Evolutionary conservation across 2,888 invertebrate genomes (phyloP), one percentile per base, ranked within the genome.

Genomic region (Leucania comma): DNA sequence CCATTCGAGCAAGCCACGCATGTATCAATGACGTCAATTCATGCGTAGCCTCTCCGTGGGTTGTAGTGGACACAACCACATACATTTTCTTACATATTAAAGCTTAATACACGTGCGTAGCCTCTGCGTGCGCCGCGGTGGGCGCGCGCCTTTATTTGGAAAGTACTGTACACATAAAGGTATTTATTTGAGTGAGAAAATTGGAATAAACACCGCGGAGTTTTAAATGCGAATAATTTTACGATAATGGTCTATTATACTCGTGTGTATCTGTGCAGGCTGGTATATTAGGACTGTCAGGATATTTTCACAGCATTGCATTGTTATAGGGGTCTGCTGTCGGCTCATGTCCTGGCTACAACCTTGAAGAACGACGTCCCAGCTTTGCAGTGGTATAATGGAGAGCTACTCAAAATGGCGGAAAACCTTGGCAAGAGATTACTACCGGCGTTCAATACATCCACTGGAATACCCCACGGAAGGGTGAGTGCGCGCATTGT

Each of bases 381-480:
- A 42, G 96, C 97, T 62, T 97, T 98, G 96, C 96, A 96, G 54
- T 98, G 98, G 98, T 99, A 99, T 90, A 97, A 97, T 86, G 98
- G 98, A 14, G 98, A 99, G 93, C 95, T 99, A 75, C 96, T 99
- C 29, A 96, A 96, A 58, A 97, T 99, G 97, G 99, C 99, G 0
- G 98, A 98, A 90, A 99, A 99, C 91, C 96, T 99, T 67, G 99
- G 99, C 5, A 98, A 98, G 90, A 96, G 99, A 79, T 96, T 99
- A 68, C 93, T 99, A 75, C 99, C 99, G n/a, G 99, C 99, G 5
- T 99, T 99, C 93, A 99, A 99, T 92, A 99, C 99, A 0, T 98
- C 99, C 5, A 99, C 99, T 1, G 99, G 99, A 58, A 98, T 99
- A 89, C 99, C 99, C 14, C 98, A 99, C 93, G 98, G 99, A n/a